A percentile compares a stretch with the other conserved stretches of the same genome.
Conservation (phyloP, 2,797 vertebrate species). For the Toxotes lorentzi region DNA sequence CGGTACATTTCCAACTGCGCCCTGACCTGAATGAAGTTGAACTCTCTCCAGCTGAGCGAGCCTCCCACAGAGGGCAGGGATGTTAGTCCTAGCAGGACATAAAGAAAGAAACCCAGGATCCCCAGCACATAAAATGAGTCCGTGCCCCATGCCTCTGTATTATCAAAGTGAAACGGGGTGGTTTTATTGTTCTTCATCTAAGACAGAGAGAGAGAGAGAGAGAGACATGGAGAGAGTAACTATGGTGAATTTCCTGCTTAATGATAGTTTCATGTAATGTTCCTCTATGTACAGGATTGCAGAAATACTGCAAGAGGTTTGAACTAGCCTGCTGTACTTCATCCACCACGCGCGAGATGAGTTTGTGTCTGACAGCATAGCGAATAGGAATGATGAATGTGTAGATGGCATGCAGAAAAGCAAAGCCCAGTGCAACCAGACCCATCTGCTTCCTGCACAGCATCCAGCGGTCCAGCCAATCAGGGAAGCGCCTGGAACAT, state of each 20-base stretch:
- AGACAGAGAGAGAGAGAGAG: conserved; percentile 16
- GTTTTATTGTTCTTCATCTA: conserved; percentile 87
- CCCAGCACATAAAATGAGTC: conserved; percentile 89
- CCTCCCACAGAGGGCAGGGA: conserved; percentile 95
- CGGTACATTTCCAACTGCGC: conserved; percentile 15
- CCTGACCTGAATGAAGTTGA: conserved; percentile 94
- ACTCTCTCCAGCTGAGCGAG: conserved; percentile 94
- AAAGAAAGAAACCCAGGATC: conserved; percentile 92
- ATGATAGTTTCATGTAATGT: not conserved
- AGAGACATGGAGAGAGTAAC: not conserved
- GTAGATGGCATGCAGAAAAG: conserved; percentile 90
- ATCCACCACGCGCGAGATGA: conserved; percentile 72
- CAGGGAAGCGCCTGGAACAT: conserved; percentile 85
- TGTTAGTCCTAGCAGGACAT: conserved; percentile 91
- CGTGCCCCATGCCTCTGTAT: conserved; percentile 82
- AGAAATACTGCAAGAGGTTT: conserved; percentile 20
- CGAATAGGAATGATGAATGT: conserved; percentile 70
- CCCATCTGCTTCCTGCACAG: conserved; percentile 95
- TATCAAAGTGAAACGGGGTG: conserved; percentile 75
- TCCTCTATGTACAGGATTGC: conserved; percentile 1
- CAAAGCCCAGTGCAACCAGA: conserved; percentile 89
- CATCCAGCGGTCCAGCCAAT: conserved; percentile 95
- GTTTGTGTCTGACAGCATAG: conserved; percentile 61
- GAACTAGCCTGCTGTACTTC: conserved; percentile 61
- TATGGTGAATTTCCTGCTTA: not conserved